These are phyloP conservation scores for Ladona fulva DNA, from an alignment of 1,140 invertebrate species.

Conservation along the genomic window DNA sequence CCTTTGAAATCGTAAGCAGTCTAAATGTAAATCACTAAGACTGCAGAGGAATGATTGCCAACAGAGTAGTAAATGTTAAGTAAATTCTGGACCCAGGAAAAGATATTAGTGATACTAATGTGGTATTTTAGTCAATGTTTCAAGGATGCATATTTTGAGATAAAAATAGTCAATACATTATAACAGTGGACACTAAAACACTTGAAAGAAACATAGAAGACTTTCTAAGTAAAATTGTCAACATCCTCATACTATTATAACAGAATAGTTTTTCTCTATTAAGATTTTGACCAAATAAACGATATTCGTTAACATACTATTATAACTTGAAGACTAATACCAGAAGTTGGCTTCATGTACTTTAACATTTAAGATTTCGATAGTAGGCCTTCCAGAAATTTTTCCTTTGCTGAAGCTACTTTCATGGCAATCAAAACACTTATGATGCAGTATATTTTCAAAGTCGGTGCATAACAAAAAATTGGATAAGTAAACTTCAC, in stretches of 20 bases:
- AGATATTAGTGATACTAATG: background rate
- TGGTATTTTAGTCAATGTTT: conserved; percentile 10
- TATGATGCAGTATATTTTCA: background rate
- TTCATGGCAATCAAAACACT: background rate
- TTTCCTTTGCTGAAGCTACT: background rate
- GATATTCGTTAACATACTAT: background rate
- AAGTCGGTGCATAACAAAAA: background rate
- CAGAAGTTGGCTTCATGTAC: background rate
- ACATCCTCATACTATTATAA: background rate
- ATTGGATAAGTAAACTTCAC: background rate
- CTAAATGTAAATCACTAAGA: background rate
- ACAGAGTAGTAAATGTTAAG: conserved; percentile 6
- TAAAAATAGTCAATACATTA: conserved; percentile 10
- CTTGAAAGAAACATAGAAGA: background rate
- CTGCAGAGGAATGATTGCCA: background rate
- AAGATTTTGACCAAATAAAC: background rate
- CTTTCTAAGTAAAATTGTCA: conserved; percentile 2
- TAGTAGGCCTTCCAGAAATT: background rate
- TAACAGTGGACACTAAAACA: background rate
- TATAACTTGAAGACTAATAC: background rate
- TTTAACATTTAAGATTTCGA: background rate
- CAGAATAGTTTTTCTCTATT: background rate
- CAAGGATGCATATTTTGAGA: conserved; percentile 9
- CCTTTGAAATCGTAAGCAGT: background rate
- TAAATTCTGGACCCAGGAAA: conserved; percentile 4